Conservation (phyloP, 92 coral and sea anemone genomes). For the Siderastrea siderea region DNA sequence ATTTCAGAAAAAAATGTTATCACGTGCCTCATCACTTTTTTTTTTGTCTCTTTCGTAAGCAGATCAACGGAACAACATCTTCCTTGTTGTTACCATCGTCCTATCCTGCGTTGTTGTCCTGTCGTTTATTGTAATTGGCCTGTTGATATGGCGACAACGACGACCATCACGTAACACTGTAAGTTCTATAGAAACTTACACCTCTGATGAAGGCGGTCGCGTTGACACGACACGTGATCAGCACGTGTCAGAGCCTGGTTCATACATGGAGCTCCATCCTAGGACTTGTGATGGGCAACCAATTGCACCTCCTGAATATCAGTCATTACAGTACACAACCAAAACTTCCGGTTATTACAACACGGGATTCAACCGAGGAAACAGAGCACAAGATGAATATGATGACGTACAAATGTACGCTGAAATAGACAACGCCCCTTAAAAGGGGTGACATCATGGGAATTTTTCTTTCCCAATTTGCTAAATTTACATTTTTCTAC, state of each 20-base stretch:
- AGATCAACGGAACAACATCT: not conserved
- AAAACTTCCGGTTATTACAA: not conserved
- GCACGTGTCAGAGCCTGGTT: not conserved
- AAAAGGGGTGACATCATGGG: no score
- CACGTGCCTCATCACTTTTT: no score
- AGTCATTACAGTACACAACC: not conserved
- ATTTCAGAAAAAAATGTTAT: no score
- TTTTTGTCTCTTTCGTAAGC: no score
- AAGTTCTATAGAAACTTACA: not conserved
- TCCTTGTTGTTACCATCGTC: not conserved
- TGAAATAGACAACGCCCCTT: not conserved
- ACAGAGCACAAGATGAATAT: not conserved
- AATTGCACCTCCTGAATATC: not conserved
- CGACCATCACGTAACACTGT: not conserved
- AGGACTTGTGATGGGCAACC: not conserved
- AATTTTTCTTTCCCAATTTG: no score
- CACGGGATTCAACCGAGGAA: not conserved
- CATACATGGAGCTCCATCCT: not conserved
- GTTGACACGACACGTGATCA: not conserved
- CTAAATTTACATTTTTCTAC: no score
- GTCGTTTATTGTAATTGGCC: not conserved
- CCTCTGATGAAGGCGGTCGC: not conserved
- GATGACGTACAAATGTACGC: not conserved
- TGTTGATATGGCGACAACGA: not conserved
- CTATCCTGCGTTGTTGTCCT: not conserved